These are phyloP conservation scores for Epizoanthus ramosus DNA, from an alignment of 92 coral and sea anemone species.

Conservation along the genomic window DNA sequence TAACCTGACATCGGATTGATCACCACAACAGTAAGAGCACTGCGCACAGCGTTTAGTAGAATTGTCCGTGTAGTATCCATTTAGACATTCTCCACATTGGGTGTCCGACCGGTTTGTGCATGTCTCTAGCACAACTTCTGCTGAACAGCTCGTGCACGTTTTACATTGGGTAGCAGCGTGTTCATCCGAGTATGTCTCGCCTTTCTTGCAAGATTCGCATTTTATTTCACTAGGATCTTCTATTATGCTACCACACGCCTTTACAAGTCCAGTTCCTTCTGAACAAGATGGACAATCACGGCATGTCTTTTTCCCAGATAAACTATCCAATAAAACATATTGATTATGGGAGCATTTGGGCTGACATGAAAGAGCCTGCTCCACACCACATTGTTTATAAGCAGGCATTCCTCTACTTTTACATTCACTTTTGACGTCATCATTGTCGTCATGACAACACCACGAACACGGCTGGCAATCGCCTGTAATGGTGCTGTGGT, in stretches of 20 bases:
- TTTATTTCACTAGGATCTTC: neutral
- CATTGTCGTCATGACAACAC: neutral
- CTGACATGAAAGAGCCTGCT: neutral
- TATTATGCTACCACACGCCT: slow-evolving; percentile 1
- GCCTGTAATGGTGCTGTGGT: neutral
- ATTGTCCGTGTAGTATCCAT: slow-evolving; percentile 9
- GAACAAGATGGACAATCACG: slow-evolving; percentile 22
- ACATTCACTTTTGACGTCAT: neutral
- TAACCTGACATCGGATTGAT: slow-evolving; percentile 2
- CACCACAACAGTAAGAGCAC: slow-evolving; percentile 17
- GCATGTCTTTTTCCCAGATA: neutral
- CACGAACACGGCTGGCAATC: slow-evolving; percentile 26
- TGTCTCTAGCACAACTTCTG: neutral
- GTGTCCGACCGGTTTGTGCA: neutral
- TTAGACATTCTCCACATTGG: slow-evolving; percentile 1
- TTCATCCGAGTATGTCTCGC: slow-evolving; percentile 11
- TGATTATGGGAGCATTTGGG: slow-evolving; percentile 12
- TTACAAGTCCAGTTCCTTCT: slow-evolving; percentile 13
- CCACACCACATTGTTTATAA: neutral
- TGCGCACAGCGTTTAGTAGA: slow-evolving; percentile 9
- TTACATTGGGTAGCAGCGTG: slow-evolving; percentile 2
- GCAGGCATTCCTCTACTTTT: slow-evolving; percentile 8
- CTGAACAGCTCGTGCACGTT: slow-evolving; percentile 7
- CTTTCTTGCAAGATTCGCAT: slow-evolving; percentile 14
- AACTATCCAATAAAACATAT: neutral